Evolutionary conservation across 1,140 invertebrate species (phyloP), one percentile per base, ranked within the genome.

Genomic region (Brachionus manjavacas): DNA sequence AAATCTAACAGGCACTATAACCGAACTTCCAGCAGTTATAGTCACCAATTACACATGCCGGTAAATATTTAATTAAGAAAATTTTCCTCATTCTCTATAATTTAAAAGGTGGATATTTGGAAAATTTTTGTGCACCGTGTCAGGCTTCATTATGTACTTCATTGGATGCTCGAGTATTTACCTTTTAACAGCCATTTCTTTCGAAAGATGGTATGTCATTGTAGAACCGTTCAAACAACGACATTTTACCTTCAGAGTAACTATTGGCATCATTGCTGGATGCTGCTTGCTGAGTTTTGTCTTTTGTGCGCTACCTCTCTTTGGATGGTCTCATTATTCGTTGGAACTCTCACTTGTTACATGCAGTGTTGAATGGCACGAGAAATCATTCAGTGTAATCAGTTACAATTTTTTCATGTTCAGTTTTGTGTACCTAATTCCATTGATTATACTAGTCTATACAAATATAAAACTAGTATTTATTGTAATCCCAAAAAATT

Each of bases 1-100:
- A 9, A 87, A 88, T 81, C 84, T 88, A 12, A 35, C 85, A 8
- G 86, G 87, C 85, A 84, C 85, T 20, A 68, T 49, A 1, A 85
- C 84, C 2, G 43, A 25, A 49, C 20, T 43, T n/a, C 52, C 49
- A 28, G 25, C 23, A 70, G 76, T 84, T 4, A 64, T 68, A 6
- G 60, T 43, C 6, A 68, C 49, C 23, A 68, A 81, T 81, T 68
- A 64, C 31, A 14, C n/a, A 39, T 81, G 79, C 79, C 28, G 68
- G 68, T 72, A 72, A 41, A 41, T 46, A 20, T 23, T 31, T 35
- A 35, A n/a, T 12, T 7, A 35, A 31, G 35, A 31, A 70, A 14
- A n/a, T 8, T 35, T 11, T 7, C n/a, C 31, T n/a, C n/a, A 12
- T 72, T 72, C 9, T n/a, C 28, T 39, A 68, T 25, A 8, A 11